A percentile compares a stretch with the other conserved stretches of the same genome.
Evolutionary conservation across 2,113 vertebrate genomes (phyloP).

Genomic region (Heterocephalus glaber): DNA sequence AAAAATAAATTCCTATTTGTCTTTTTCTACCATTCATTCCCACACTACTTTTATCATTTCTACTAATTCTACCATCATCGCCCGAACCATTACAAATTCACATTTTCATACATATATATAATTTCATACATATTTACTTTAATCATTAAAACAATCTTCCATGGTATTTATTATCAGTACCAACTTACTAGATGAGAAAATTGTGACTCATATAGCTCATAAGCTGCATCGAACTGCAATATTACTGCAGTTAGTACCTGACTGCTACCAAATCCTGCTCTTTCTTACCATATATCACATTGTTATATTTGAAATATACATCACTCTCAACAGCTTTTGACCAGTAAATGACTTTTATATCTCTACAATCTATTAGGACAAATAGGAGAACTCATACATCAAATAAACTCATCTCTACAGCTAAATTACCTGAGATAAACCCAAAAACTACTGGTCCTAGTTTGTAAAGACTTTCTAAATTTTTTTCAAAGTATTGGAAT

Average conservation of each 20-base stretch:
- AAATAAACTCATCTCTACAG: not conserved
- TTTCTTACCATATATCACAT: not conserved
- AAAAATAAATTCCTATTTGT: not conserved
- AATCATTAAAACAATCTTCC: not conserved
- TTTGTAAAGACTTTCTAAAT: not conserved
- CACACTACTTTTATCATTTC: not conserved
- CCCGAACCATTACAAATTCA: not conserved
- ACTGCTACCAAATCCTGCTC: not conserved
- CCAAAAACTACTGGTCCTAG: not conserved
- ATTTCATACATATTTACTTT: not conserved
- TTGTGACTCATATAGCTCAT: not conserved
- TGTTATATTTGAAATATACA: not conserved
- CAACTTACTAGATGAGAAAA: not conserved
- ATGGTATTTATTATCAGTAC: not conserved
- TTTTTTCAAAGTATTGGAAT: slow-evolving; percentile 1
- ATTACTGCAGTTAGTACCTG: not conserved
- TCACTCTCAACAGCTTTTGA: not conserved
- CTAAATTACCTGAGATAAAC: slow-evolving; percentile 19
- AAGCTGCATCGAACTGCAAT: not conserved
- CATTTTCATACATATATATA: not conserved
- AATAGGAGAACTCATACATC: not conserved
- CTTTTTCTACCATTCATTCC: not conserved
- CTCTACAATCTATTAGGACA: not conserved
- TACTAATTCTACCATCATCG: not conserved
- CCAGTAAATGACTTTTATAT: not conserved